Percentiles rank a stretch among this genome's conserved stretches.
Conservation (phyloP, 2,113 vertebrate genomes). For the Kryptolebias marmoratus region DNA sequence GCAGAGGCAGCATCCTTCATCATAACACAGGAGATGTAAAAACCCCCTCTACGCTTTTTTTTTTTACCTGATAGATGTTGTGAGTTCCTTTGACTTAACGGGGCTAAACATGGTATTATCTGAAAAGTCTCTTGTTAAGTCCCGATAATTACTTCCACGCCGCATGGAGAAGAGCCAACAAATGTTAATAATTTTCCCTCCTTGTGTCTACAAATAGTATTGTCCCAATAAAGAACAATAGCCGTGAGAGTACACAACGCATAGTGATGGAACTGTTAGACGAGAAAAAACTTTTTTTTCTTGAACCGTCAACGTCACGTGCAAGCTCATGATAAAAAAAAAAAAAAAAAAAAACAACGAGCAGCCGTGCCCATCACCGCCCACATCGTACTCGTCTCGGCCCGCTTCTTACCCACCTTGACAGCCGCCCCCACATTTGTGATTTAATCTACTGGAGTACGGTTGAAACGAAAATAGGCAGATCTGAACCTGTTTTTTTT, state of each 20-base stretch:
- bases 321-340: too few species aligned
- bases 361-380: too few species aligned
- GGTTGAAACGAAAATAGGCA: too few species aligned
- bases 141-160: background rate
- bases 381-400: too few species aligned
- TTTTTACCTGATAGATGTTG: background rate
- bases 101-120: background rate
- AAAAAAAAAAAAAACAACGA: too few species aligned
- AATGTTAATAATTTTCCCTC: background rate
- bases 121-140: background rate
- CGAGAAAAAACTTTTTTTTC: background rate
- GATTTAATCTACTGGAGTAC: too few species aligned
- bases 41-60: slow-evolving; percentile 5
- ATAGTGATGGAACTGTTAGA: background rate
- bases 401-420: too few species aligned
- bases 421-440: too few species aligned
- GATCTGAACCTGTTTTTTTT: too few species aligned
- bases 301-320: too few species aligned
- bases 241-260: background rate
- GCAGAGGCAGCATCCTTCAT: slow-evolving; percentile 42
- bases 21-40: slow-evolving; percentile 11
- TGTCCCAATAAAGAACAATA: background rate
- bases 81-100: background rate
- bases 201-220: background rate
- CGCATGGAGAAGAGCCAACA: background rate